Percentiles rank a stretch among this genome's conserved stretches.
Evolutionary conservation across 1,140 invertebrate species (phyloP).

Genomic region (Carposina sasakii): DNA sequence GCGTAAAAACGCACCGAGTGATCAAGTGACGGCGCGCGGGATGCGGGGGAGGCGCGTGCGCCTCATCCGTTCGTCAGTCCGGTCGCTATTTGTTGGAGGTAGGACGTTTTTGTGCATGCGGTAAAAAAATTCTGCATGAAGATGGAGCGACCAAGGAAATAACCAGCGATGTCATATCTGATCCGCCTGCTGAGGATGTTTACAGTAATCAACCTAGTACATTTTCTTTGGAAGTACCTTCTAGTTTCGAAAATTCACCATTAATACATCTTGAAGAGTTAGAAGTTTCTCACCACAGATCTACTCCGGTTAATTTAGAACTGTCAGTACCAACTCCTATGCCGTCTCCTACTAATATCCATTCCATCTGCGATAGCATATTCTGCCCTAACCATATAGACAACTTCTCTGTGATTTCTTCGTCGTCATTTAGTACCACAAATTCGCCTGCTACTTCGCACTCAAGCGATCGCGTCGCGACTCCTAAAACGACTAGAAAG

Average conservation of each 20-base stretch:
- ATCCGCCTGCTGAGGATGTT: not conserved
- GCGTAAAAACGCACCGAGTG: conserved; percentile 4
- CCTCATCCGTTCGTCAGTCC: conserved; percentile 10
- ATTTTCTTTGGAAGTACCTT: not conserved
- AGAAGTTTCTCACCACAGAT: not conserved
- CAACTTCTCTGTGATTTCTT: not conserved
- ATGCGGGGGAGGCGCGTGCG: conserved; percentile 12
- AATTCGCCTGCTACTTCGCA: not conserved
- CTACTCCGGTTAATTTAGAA: not conserved
- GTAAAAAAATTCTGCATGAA: not conserved
- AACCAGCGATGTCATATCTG: not conserved
- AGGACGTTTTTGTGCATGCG: not conserved
- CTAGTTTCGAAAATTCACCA: not conserved
- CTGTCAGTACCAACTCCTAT: not conserved
- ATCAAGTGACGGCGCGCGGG: conserved; percentile 10
- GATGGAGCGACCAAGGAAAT: not conserved
- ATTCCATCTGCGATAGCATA: not conserved
- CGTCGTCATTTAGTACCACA: not conserved
- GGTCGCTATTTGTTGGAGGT: conserved; percentile 13
- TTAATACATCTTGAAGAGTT: not conserved
- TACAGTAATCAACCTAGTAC: not conserved
- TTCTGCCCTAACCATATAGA: not conserved
- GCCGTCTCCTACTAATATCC: not conserved
- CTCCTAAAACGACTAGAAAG: not conserved
- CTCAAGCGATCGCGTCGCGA: not conserved